Conservation (phyloP, 2,888 invertebrate genomes). For the Heteromurus nitidus region DNA sequence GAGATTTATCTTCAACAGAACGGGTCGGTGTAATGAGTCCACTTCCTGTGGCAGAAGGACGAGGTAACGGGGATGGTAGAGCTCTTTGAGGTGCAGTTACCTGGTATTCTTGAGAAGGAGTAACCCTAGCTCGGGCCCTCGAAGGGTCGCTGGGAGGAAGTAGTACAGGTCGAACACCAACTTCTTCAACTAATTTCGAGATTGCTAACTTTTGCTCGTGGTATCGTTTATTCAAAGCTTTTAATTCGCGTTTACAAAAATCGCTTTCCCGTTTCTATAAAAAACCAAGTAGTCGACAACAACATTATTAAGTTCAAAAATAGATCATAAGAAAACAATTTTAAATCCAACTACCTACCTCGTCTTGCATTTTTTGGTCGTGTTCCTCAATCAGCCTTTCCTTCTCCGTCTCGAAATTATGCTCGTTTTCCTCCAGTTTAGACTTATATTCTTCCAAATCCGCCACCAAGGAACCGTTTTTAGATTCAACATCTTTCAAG, state of each 20-base stretch:
- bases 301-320: too few relatives aligned
- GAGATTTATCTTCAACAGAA: background rate
- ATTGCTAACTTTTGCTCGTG: constrained; percentile 37
- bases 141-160: constrained; percentile 9
- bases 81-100: too few relatives aligned
- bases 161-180: constrained; percentile 29
- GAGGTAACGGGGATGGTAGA: too few relatives aligned
- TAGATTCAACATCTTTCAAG: background rate
- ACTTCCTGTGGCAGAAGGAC: too few relatives aligned
- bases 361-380: too few relatives aligned
- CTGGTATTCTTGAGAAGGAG: background rate
- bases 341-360: too few relatives aligned
- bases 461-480: background rate
- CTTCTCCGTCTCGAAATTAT: constrained; percentile 7
- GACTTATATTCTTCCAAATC: background rate
- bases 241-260: background rate
- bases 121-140: background rate
- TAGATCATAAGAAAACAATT: too few relatives aligned
- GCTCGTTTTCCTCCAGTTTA: background rate
- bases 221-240: constrained; percentile 3
- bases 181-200: constrained; percentile 35
- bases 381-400: background rate
- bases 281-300: too few relatives aligned
- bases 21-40: background rate
- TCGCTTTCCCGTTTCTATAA: background rate